Conservation (phyloP, 1,140 invertebrate species). For the Drosophila nebulosa region DNA sequence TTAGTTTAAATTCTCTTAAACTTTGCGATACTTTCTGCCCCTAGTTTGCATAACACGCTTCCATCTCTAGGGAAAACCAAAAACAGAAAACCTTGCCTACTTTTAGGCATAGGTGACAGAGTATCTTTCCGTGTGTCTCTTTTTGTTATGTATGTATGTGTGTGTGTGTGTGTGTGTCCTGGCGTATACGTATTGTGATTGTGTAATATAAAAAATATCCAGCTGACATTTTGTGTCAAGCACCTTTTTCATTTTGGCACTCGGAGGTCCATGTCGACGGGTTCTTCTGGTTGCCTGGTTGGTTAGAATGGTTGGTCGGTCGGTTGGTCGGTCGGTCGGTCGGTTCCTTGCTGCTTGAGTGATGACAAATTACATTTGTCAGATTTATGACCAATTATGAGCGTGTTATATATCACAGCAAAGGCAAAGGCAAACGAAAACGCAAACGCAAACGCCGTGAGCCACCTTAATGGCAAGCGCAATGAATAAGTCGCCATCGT, state of each 20-base stretch:
- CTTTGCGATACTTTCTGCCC: neutral
- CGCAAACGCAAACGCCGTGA: constrained; percentile 29
- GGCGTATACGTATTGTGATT: constrained; percentile 60
- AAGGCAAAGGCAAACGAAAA: constrained; percentile 15
- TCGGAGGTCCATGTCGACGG: constrained; percentile 36
- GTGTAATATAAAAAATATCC: constrained; percentile 80
- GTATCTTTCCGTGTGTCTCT: constrained; percentile 1
- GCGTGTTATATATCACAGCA: constrained; percentile 80
- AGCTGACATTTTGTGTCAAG: constrained; percentile 80
- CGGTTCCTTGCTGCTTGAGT: constrained; percentile 66
- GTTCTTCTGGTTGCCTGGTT: constrained; percentile 18
- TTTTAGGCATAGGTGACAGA: constrained; percentile 25
- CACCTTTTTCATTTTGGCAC: constrained; percentile 78
- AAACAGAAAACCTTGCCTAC: constrained; percentile 36
- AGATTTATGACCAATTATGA: constrained; percentile 81
- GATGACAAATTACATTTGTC: constrained; percentile 81
- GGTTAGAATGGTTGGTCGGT: constrained; percentile 14
- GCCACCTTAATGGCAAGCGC: constrained; percentile 77
- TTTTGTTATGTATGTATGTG: constrained; percentile 1
- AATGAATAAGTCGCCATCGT: constrained; percentile 78
- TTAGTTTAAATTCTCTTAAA: neutral
- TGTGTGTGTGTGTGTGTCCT: neutral
- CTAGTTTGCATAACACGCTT: neutral
- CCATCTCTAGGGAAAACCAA: constrained; percentile 12
- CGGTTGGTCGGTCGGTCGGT: constrained; percentile 7